A percentile compares a stretch with the other conserved stretches of the same genome.
phyloP scores from a whole-genome alignment of 2,888 invertebrate species.

The Pyrochroa serraticornis region DNA sequence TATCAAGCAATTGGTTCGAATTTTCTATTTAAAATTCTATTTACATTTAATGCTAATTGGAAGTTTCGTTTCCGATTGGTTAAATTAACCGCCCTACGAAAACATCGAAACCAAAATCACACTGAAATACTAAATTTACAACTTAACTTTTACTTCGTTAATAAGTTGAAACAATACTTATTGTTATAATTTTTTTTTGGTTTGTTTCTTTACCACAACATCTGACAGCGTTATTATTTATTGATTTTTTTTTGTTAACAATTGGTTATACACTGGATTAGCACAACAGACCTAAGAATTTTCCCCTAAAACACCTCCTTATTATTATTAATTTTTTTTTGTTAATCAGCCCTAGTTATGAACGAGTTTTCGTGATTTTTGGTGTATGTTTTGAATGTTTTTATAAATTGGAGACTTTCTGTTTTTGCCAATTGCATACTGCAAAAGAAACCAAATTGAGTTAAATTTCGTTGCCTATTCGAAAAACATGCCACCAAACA shows the following conservation, averaged over 20 bases:
- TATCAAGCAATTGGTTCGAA: no score
- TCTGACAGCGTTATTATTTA: slow-evolving; percentile 15
- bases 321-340: slow-evolving; percentile 20
- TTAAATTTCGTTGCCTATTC: slow-evolving; percentile 11
- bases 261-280: slow-evolving; percentile 28
- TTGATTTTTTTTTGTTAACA: slow-evolving; percentile 21
- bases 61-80: slow-evolving; percentile 14
- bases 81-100: slow-evolving; percentile 17
- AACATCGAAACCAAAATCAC: slow-evolving; percentile 24
- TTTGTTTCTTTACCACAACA: slow-evolving; percentile 20
- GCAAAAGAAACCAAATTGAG: slow-evolving; percentile 32
- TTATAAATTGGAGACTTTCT: slow-evolving; percentile 38
- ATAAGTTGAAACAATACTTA: slow-evolving; percentile 6
- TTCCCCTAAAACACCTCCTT: slow-evolving; percentile 6
- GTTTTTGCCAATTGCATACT: slow-evolving; percentile 40
- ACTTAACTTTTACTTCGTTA: slow-evolving; percentile 19
- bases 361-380: slow-evolving; percentile 23
- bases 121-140: slow-evolving; percentile 25
- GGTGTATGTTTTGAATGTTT: slow-evolving; percentile 31
- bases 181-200: no score
- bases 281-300: slow-evolving; percentile 28
- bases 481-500: slow-evolving; percentile 19
- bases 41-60: slow-evolving; percentile 18
- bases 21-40: slow-evolving; percentile 9
- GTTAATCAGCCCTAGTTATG: slow-evolving; percentile 6